A percentile compares a stretch with the other conserved stretches of the same genome.
Evolutionary conservation across 2,113 vertebrate genomes (phyloP).

Genomic region (Scophthalmus maximus): DNA sequence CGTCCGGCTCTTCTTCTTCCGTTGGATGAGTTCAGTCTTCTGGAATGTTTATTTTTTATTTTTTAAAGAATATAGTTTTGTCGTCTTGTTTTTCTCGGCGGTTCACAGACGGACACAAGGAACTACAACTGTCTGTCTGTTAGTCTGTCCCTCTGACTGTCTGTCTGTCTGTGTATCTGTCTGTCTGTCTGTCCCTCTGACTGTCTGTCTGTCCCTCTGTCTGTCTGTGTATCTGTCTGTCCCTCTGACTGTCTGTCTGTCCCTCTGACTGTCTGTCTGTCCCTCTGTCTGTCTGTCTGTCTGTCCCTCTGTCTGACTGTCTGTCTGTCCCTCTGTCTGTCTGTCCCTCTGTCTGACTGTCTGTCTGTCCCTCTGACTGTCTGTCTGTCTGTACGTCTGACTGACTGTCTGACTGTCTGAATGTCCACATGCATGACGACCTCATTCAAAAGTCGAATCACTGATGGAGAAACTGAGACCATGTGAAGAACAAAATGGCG

Average conservation of each 20-base stretch:
- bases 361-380: constrained; percentile 94
- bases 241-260: constrained; percentile 94
- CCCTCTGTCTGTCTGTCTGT: no score
- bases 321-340: constrained; percentile 95
- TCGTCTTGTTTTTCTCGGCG: constrained; percentile 36
- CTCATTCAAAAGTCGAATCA: constrained; percentile 93
- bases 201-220: constrained; percentile 95
- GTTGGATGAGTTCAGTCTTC: constrained; percentile 72
- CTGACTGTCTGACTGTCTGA: constrained; percentile 93
- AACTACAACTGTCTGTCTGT: no score
- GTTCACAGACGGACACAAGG: constrained; percentile 82
- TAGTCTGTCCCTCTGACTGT: no score
- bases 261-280: constrained; percentile 95
- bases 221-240: constrained; percentile 93
- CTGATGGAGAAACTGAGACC: no score
- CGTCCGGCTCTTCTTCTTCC: constrained; percentile 69
- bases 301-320: constrained; percentile 93
- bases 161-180: constrained; percentile 93
- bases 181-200: constrained; percentile 94
- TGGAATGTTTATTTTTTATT: constrained; percentile 88
- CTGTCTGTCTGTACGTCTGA: constrained; percentile 94
- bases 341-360: constrained; percentile 94
- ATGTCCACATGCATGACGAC: constrained; percentile 97
- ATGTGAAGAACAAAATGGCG: no score
- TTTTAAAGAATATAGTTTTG: constrained; percentile 40